Evolutionary conservation across 2,797 vertebrate genomes (phyloP).

Genomic region (Prunella strophiata): DNA sequence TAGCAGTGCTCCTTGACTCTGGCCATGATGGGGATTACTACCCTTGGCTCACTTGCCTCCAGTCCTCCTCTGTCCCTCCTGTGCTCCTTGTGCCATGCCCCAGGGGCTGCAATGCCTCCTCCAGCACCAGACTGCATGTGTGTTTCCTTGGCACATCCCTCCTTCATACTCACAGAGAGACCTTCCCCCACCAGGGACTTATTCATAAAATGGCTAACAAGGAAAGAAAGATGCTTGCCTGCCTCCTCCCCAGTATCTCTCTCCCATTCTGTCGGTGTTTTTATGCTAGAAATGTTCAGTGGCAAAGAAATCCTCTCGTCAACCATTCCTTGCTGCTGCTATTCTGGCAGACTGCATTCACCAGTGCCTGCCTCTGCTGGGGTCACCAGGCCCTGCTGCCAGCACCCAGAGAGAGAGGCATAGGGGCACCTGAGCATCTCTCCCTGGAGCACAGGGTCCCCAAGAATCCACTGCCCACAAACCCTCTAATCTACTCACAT

Average conservation of each 20-base stretch:
- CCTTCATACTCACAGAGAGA: background rate
- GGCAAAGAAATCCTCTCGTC: background rate
- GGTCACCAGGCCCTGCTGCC: background rate
- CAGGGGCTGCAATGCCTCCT: background rate
- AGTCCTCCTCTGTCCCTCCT: fast-evolving
- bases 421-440: fast-evolving
- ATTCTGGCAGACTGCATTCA: background rate
- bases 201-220: fast-evolving
- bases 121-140: fast-evolving
- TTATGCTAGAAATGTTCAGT: background rate
- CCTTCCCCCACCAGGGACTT: background rate
- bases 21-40: background rate
- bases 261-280: background rate
- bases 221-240: background rate
- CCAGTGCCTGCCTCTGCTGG: background rate
- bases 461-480: background rate
- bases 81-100: fast-evolving
- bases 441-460: fast-evolving
- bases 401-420: fast-evolving
- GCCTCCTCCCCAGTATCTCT: background rate
- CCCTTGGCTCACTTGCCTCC: background rate
- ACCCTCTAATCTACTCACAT: fast-evolving
- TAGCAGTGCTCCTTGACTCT: fast-evolving
- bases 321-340: background rate
- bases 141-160: background rate